Evolutionary conservation across 2,797 vertebrate species (phyloP).

Genomic region (Rhodeus uyekii): DNA sequence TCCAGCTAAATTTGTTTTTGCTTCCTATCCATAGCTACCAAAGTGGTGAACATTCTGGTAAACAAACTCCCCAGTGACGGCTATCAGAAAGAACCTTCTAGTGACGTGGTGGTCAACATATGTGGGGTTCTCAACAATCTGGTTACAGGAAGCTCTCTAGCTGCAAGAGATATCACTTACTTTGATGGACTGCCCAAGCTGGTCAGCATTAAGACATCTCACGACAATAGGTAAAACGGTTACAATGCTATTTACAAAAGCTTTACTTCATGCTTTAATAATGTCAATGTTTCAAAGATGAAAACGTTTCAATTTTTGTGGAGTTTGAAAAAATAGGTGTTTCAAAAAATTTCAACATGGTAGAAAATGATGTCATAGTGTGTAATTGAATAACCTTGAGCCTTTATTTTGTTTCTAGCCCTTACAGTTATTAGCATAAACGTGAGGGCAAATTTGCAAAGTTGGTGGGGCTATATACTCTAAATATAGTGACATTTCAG

Average conservation of each 20-base stretch:
- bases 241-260: neutral
- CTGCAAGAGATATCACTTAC: slow-evolving; percentile 89
- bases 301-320: too few species aligned
- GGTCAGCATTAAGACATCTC: slow-evolving; percentile 88
- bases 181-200: slow-evolving; percentile 91
- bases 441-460: too few species aligned
- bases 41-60: slow-evolving; percentile 87
- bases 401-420: too few species aligned
- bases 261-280: neutral
- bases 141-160: slow-evolving; percentile 86
- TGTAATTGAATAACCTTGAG: too few species aligned
- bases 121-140: slow-evolving; percentile 91
- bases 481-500: too few species aligned
- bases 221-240: slow-evolving; percentile 81
- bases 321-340: too few species aligned
- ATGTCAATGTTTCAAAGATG: neutral
- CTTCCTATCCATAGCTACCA: slow-evolving; percentile 79
- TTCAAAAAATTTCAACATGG: too few species aligned
- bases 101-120: slow-evolving; percentile 90
- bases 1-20: slow-evolving; percentile 1
- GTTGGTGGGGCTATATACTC: too few species aligned
- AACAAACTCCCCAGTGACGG: slow-evolving; percentile 85
- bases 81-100: slow-evolving; percentile 80
- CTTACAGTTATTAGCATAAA: too few species aligned
- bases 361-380: too few species aligned